A percentile compares a stretch with the other conserved stretches of the same genome.
Evolutionary conservation across 2,888 invertebrate genomes (phyloP).

Genomic region (Erebia aethiops): DNA sequence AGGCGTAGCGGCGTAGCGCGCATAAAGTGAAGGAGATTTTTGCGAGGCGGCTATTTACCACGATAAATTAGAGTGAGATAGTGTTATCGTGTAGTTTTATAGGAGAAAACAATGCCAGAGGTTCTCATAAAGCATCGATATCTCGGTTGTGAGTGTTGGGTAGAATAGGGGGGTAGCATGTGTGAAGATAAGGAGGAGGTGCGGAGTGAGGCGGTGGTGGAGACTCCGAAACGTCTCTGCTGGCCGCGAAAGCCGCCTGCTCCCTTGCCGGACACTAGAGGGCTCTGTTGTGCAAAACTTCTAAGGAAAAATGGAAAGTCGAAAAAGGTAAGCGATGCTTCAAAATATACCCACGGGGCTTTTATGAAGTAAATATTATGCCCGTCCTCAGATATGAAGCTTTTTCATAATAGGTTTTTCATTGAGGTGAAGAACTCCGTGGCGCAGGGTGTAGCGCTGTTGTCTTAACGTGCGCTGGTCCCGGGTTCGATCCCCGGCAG

Average conservation of each 20-base stretch:
- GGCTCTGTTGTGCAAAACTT: conserved; percentile 91
- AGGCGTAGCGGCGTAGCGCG: conserved; percentile 48
- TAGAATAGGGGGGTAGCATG: conserved; percentile 64
- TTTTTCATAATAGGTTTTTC: background rate
- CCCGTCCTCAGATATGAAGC: background rate
- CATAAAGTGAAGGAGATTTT: conserved; percentile 50
- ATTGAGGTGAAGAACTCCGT: background rate
- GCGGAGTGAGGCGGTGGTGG: conserved; percentile 68
- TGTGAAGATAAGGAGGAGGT: conserved; percentile 79
- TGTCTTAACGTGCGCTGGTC: too few relatives aligned
- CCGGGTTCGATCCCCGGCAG: too few relatives aligned
- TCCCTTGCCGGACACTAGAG: conserved; percentile 87
- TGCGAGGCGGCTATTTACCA: conserved; percentile 59
- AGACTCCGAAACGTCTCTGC: conserved; percentile 67
- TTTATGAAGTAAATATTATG: background rate
- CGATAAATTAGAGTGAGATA: conserved; percentile 66
- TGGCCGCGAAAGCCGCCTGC: conserved; percentile 75
- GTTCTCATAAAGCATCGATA: conserved; percentile 77
- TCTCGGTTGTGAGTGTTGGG: conserved; percentile 73
- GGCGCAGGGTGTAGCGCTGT: too few relatives aligned
- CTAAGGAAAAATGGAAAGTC: conserved; percentile 91
- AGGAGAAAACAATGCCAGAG: conserved; percentile 75
- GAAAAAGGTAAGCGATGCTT: conserved; percentile 84
- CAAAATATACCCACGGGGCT: conserved; percentile 1
- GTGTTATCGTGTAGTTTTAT: conserved; percentile 69